phyloP scores from a whole-genome alignment of 2,888 invertebrate genomes.

The Apeira syringaria region DNA sequence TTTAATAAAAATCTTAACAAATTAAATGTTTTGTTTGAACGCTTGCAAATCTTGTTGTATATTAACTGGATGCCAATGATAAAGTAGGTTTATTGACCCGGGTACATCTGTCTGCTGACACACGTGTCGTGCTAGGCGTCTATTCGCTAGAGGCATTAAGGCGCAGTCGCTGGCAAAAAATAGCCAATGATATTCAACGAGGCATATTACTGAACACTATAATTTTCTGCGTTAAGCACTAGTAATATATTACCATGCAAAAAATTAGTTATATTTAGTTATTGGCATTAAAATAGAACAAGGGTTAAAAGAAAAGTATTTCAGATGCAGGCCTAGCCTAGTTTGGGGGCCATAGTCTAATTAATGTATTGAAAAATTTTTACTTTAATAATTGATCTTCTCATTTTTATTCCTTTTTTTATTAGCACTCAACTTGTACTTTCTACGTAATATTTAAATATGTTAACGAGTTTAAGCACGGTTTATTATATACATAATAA shows the following conservation, averaged over 20 bases:
- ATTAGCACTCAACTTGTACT: too few relatives aligned
- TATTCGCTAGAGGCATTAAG: slow-evolving; percentile 21
- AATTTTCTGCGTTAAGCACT: slow-evolving; percentile 19
- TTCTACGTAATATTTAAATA: too few relatives aligned
- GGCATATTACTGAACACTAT: slow-evolving; percentile 10
- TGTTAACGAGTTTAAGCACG: too few relatives aligned
- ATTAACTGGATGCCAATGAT: slow-evolving; percentile 24
- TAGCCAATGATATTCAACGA: slow-evolving; percentile 22
- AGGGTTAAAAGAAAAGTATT: too few relatives aligned
- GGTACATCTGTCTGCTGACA: slow-evolving; percentile 24
- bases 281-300: too few relatives aligned
- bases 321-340: too few relatives aligned
- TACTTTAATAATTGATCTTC: too few relatives aligned
- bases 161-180: slow-evolving; percentile 22
- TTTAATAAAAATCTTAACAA: slow-evolving; percentile 15
- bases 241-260: slow-evolving; percentile 18
- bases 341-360: too few relatives aligned
- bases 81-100: slow-evolving; percentile 30
- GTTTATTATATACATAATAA: too few relatives aligned
- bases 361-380: too few relatives aligned
- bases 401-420: too few relatives aligned
- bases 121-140: slow-evolving; percentile 30
- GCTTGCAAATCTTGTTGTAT: slow-evolving; percentile 29
- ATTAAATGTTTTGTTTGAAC: slow-evolving; percentile 27
- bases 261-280: slow-evolving; percentile 11